Percentiles rank a stretch among this genome's conserved stretches.
phyloP scores from a whole-genome alignment of 2,888 invertebrate genomes.

The Eledona agricola region DNA sequence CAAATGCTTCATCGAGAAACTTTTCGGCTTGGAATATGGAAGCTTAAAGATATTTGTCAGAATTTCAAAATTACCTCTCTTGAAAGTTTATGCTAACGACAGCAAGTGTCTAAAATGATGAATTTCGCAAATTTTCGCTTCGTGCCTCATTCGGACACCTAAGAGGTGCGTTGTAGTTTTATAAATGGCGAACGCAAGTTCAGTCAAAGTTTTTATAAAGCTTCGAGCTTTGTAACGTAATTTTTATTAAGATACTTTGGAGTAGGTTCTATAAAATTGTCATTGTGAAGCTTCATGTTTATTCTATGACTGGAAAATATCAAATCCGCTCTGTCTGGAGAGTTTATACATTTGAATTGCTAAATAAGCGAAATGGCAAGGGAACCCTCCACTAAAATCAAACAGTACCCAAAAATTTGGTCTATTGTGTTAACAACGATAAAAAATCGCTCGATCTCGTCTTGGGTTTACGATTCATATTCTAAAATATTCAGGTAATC shows the following conservation, averaged over 20 bases:
- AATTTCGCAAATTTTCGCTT: conserved; percentile 32
- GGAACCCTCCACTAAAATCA: conserved; percentile 9
- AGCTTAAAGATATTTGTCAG: conserved; percentile 33
- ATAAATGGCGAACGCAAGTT: no score
- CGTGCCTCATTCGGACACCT: conserved; percentile 13
- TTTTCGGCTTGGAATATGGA: conserved; percentile 29
- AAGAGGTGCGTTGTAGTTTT: no score
- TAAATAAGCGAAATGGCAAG: conserved; percentile 43
- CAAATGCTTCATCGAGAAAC: conserved; percentile 25
- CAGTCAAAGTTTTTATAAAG: no score
- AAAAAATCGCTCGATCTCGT: no score
- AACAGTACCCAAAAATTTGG: not conserved
- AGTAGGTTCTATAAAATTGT: no score
- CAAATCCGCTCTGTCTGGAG: conserved; percentile 38
- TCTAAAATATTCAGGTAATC: no score
- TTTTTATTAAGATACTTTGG: no score
- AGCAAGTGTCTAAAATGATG: conserved; percentile 35
- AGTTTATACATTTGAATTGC: conserved; percentile 47
- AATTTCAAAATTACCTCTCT: conserved; percentile 31
- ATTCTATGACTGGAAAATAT: conserved; percentile 52
- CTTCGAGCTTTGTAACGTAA: no score
- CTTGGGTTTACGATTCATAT: no score
- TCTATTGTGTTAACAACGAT: no score
- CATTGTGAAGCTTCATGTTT: conserved; percentile 54
- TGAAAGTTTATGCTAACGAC: conserved; percentile 37